Evolutionary conservation across 2,113 vertebrate genomes (phyloP), one percentile per base, ranked within the genome.

Genomic region (Tenebrosternarchus preto): DNA sequence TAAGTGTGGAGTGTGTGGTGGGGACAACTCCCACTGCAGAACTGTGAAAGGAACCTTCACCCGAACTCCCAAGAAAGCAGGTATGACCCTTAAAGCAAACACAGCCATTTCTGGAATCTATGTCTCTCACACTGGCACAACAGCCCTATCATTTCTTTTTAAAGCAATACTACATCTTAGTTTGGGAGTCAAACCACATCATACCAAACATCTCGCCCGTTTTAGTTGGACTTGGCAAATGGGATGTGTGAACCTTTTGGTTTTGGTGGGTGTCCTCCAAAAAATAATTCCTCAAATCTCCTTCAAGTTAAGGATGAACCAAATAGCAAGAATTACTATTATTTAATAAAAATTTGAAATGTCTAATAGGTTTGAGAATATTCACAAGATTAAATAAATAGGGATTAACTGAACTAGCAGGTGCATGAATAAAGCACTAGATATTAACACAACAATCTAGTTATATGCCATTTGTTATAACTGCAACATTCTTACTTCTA

Each of bases 1-100:
- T 88, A 97, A 96, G 78, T 99, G 98, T 2, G 98, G 98, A 0
- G 97, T 99, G 5, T 99, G 98, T 0, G 96, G 96, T 0, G 98
- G 98, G 7, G 97, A 99, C 67, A 97, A 97, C 68, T 98, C 98
- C 2, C 98, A 99, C 73, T 99, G 97, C 80, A 94, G 95, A 76
- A 98, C 96, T 0, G 94, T 99, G 25, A 99, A 99, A 87, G 96
- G 96, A 25, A 96, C 94, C 25, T 98, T 98, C 76, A 96, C 95
- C 56, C 93, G 96, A 11, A 96, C 94, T 0, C 96, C 98, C 31
- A 97, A 96, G 87, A 99, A 98, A 87, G 82, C 95, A 0, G 97
- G 98, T 99, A 95, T 91, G 95, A 83, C 8, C 2, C 7, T 66
- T 7, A 66, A 1, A 31, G 24, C 46, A 74, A 3, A 3, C 25